Conservation (phyloP, 2,797 vertebrate genomes). For the Knipowitschia caucasica region DNA sequence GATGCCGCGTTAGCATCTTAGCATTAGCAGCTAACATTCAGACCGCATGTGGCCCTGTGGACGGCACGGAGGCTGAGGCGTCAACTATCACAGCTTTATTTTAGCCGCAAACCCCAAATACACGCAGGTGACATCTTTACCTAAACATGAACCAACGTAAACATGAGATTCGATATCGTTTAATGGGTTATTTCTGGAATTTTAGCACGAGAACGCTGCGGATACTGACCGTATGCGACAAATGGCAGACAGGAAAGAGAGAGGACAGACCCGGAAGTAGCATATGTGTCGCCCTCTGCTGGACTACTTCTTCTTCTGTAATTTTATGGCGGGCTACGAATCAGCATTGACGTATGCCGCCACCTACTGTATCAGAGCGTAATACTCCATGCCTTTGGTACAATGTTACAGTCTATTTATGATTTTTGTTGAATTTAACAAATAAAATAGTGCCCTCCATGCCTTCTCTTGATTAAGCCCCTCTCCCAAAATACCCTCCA, state of each 20-base stretch:
- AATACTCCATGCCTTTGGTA: no score
- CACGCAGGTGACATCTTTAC: accelerated
- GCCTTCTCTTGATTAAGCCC: no score
- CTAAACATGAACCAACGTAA: accelerated
- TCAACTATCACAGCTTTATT: background rate
- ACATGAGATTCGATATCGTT: accelerated
- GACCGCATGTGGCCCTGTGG: conserved; percentile 32
- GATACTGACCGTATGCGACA: conserved; percentile 44
- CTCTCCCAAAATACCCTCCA: no score
- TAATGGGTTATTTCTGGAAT: background rate
- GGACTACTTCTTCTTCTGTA: background rate
- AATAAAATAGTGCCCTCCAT: no score
- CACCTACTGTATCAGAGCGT: no score
- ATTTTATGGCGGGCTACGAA: no score
- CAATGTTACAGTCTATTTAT: no score
- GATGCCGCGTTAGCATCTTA: conserved; percentile 15
- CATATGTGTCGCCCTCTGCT: conserved; percentile 20
- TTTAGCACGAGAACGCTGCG: conserved; percentile 20
- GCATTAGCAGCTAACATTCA: conserved; percentile 1
- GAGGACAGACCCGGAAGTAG: conserved; percentile 27
- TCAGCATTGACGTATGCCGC: no score
- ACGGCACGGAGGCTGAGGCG: background rate
- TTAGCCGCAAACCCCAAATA: accelerated
- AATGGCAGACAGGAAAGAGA: conserved; percentile 68
- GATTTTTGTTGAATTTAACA: no score